These are phyloP conservation scores for Heliothis virescens DNA, from an alignment of 1,140 invertebrate genomes.

Conservation along the genomic window DNA sequence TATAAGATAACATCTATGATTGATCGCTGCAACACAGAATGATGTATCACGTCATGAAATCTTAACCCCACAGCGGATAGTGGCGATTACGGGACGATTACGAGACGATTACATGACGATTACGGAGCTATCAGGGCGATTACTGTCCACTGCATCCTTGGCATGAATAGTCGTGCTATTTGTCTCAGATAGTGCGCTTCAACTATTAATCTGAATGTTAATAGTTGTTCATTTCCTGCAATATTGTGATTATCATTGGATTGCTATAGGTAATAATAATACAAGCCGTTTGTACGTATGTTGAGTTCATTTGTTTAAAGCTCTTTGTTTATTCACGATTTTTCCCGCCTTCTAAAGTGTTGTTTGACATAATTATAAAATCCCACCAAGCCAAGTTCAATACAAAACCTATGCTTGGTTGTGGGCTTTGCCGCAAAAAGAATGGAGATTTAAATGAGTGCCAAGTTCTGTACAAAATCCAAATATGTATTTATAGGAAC, in stretches of 20 bases:
- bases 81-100: not conserved
- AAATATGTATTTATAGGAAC: too few species aligned
- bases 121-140: not conserved
- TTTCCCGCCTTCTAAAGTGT: too few species aligned
- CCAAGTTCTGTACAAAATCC: too few species aligned
- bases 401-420: too few species aligned
- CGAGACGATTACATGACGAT: not conserved
- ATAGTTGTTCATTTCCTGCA: constrained; percentile 6
- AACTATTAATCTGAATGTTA: not conserved
- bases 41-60: constrained; percentile 6
- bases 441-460: too few species aligned
- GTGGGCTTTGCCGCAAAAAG: too few species aligned
- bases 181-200: not conserved
- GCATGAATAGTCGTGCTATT: not conserved
- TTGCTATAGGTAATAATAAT: too few species aligned
- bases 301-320: too few species aligned
- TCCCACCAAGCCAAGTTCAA: too few species aligned
- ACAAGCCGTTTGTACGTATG: too few species aligned
- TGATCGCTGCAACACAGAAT: not conserved
- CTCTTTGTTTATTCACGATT: too few species aligned
- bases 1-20: not conserved
- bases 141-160: not conserved
- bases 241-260: not conserved
- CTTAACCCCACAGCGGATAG: constrained; percentile 13
- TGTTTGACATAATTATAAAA: too few species aligned